Base-by-base conservation (phyloP, 2,797 vertebrate genomes). In the Channa striata region DNA sequence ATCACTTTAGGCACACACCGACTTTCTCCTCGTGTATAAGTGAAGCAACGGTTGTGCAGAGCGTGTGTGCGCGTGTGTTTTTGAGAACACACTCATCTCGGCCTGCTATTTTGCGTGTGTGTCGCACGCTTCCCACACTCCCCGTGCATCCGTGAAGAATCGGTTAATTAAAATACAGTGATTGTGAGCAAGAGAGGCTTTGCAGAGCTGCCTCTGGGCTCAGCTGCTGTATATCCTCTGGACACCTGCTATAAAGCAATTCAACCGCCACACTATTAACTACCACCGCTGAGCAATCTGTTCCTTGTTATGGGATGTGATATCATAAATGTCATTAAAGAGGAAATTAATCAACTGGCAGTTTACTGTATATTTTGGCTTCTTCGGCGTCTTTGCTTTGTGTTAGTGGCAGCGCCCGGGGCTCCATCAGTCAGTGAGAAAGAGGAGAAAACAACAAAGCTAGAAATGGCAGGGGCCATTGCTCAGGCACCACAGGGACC, bases 141-240 rank as follows among this genome's bases (percentile, higher is more conserved):
- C 54, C 72, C 14, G 13, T 58, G 72, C 83, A 77, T 81, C 85
- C 44, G 46, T 0, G 33, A 87, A 83, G 82, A 72, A 72, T 60
- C 50, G 71, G 39, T 83, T 90, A 83, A 89, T 91, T 89, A 89
- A 89, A 87, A 89, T 78, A 66, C 59, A 59, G 66, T 50, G 60
- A 81, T 86, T 86, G 58, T 77, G 78, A 81, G 72, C 68, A 53
- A 48, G 56, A 63, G 60, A 72, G 71, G 77, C 73, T 84, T 84
- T 86, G 59, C 53, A 73, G 62, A 72, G 78, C 42, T 48, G 66
- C 62, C 72, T 72, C 74, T 9, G 42, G 48, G 75, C 74, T 84
- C 71, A 80, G 77, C 80, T 51, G 47, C 80, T 43, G 53, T 54
- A 61, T 43, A 78, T 83, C 74, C 81, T 77, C 74, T 53, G 65